These are phyloP conservation scores for Ochlodes sylvanus DNA, from an alignment of 2,888 invertebrate species.

Conservation along the genomic window DNA sequence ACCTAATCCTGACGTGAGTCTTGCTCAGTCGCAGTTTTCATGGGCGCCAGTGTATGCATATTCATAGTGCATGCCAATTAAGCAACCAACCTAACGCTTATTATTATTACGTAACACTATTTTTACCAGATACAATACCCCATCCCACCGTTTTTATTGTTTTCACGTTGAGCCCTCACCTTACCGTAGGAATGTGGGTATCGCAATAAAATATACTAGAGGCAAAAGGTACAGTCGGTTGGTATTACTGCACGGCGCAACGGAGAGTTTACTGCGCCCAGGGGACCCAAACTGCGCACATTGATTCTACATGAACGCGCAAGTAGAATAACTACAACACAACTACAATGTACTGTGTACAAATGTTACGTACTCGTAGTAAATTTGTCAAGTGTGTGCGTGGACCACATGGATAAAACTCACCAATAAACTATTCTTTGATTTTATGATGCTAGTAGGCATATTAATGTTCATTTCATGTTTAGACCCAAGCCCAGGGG, in stretches of 20 bases:
- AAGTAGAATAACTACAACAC: constrained; percentile 11
- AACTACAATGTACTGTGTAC: constrained; percentile 6
- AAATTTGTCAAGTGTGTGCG: neutral
- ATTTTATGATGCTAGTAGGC: too few relatives aligned
- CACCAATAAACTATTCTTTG: too few relatives aligned
- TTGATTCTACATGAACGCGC: constrained; percentile 59
- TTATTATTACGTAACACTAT: neutral
- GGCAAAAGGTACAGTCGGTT: constrained; percentile 37
- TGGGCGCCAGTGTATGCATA: too few relatives aligned
- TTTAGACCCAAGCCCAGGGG: too few relatives aligned
- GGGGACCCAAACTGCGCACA: constrained; percentile 55
- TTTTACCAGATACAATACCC: neutral
- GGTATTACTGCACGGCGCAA: constrained; percentile 51
- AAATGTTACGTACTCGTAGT: neutral
- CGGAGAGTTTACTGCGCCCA: constrained; percentile 64
- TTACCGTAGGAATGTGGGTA: constrained; percentile 17
- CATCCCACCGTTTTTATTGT: neutral
- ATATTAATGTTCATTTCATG: too few relatives aligned
- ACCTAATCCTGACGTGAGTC: too few relatives aligned
- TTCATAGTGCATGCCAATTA: too few relatives aligned
- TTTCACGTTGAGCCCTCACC: constrained; percentile 1
- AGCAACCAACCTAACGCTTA: neutral
- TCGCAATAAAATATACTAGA: constrained; percentile 32
- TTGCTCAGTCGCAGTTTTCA: too few relatives aligned
- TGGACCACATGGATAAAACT: neutral